Base-by-base conservation (phyloP, 2,797 vertebrate species). In the Megaceryle alcyon region DNA sequence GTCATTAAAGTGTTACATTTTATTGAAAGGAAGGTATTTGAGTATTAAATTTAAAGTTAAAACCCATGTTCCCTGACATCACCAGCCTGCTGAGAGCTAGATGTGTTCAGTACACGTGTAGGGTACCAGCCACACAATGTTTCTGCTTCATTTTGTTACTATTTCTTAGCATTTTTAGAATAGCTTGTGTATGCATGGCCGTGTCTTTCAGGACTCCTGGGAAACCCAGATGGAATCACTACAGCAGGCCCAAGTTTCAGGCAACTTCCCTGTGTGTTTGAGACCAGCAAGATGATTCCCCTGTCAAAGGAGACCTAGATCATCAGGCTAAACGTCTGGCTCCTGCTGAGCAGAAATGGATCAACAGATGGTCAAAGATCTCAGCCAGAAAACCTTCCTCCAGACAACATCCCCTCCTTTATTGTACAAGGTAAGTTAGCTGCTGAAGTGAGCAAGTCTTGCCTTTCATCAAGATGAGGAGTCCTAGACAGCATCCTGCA, bases 81-180 rank as follows among this genome's bases (percentile, higher is more conserved):
- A 19, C 20, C 18, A n/a, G 35, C 25, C 33, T 65, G 39, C 53
- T 35, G 46, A 2, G 14, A 56, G 33, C 17, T 21, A 18, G 14
- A 14, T 4, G 18, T 14, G 22, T 22, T 35, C 35, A 4, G 37
- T 23, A 20, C 43, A 26, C 0, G 1, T 11, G 7, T 3, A 48
- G 7, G 23, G 20, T 25, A 23, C 33, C 6, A 19, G 35, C 43
- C 70, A 10, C 41, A 29, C 33, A 14, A 2, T 44, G 64, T 39
- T 31, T 14, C 51, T 43, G 6, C 70, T 46, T 8, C 43, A 44
- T 18, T 44, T 44, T 44, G 43, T 44, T 44, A 44, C 37, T 33
- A 16, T 44, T 43, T 70, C 51, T 14, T 53, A 17, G 28, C 6
- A 29, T 53, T 37, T 75, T 70, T 41, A 23, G 6, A 19, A 37